Base-by-base conservation (phyloP, 2,888 invertebrate species). In the Acanthosepion pharaonis region DNA sequence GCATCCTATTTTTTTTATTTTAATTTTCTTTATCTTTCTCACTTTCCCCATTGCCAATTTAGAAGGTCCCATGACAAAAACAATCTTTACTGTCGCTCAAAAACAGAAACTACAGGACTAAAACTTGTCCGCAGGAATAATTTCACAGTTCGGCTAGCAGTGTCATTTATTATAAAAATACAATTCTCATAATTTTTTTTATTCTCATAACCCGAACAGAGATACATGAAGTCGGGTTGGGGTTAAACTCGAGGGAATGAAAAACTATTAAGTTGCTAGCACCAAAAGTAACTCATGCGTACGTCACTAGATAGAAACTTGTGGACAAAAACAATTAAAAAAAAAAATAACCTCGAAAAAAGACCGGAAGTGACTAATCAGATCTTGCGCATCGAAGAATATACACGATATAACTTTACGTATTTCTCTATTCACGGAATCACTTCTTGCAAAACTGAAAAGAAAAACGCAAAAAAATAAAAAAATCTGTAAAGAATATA, bases 81-180 rank as follows among this genome's bases (percentile, higher is more conserved):
- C 78, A 78, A 33, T n/a, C n/a, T 78, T 78, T 78, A 78, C n/a
- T 78, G n/a, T 33, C 78, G 78, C n/a, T n/a, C 78, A n/a, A 78
- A 78, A 78, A 78, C n/a, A n/a, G 4, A n/a, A n/a, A n/a, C n/a
- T 78, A 11, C n/a, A n/a, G 15, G 11, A 78, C n/a, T n/a, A 78
- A 78, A 6, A 78, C n/a, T 78, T 78, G 78, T 33, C 78, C n/a
- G n/a, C 78, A 33, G 15, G n/a, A 78, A 78, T 78, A 78, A 78
- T 78, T 78, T 78, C 78, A 78, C 78, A 78, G 78, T 78, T 78
- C 78, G 78, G n/a, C n/a, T 78, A 78, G 78, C 78, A 78, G 78
- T 78, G 78, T 78, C 78, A 78, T 78, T 78, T 78, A 78, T 78
- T 78, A 78, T 78, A n/a, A 78, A 78, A 78, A 78, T 59, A 59